These are phyloP conservation scores for Himalopsyche kuldschensis DNA, from an alignment of 2,888 invertebrate species.

Conservation along the genomic window DNA sequence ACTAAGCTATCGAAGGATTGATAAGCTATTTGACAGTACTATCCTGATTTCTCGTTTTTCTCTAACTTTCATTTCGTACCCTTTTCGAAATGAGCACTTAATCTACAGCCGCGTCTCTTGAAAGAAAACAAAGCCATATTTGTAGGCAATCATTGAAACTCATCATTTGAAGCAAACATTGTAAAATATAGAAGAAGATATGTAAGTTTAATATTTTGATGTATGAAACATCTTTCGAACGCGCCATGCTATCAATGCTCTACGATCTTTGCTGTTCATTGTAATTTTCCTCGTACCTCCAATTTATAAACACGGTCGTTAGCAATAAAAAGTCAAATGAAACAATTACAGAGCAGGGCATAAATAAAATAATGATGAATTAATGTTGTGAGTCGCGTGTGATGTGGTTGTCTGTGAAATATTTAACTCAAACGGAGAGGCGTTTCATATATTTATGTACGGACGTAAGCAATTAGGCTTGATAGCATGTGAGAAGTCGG, in stretches of 20 bases:
- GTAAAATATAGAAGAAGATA: too few relatives aligned
- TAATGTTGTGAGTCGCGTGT: not conserved
- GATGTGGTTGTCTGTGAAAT: not conserved
- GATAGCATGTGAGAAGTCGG: not conserved
- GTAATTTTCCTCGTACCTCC: not conserved
- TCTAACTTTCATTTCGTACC: too few relatives aligned
- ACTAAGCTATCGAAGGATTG: too few relatives aligned
- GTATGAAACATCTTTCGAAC: too few relatives aligned
- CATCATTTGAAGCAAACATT: too few relatives aligned
- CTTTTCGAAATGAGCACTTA: too few relatives aligned
- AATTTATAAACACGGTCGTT: not conserved
- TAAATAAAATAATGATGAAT: not conserved
- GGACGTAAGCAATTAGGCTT: constrained; percentile 19
- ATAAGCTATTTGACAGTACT: too few relatives aligned
- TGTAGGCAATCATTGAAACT: too few relatives aligned
- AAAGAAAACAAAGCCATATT: too few relatives aligned
- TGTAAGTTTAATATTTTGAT: too few relatives aligned
- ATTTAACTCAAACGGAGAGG: constrained; percentile 19
- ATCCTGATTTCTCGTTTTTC: too few relatives aligned
- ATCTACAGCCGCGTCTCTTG: too few relatives aligned
- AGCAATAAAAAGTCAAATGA: constrained; percentile 7
- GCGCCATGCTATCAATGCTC: not conserved
- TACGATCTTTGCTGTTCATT: not conserved
- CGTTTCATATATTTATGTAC: constrained; percentile 8
- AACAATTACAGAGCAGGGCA: not conserved